These are phyloP conservation scores for Echiichthys vipera DNA, from an alignment of 2,797 vertebrate species.

Conservation along the genomic window DNA sequence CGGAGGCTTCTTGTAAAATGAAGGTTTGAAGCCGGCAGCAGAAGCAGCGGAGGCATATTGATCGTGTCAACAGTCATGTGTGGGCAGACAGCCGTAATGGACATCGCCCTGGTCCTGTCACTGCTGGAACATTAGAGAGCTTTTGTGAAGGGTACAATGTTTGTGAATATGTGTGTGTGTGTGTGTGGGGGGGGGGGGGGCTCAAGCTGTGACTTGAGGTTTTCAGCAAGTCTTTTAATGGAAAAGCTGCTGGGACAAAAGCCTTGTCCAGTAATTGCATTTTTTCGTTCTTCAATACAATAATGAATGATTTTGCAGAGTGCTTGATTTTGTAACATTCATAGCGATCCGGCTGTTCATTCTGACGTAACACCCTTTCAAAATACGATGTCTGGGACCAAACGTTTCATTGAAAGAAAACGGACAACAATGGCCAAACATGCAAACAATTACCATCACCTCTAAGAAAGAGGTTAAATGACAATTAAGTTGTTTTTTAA, in stretches of 20 bases:
- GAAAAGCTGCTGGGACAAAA: slow-evolving; percentile 5
- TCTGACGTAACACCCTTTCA: no score
- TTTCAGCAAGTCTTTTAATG: slow-evolving; percentile 1
- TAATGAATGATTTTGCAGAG: background rate
- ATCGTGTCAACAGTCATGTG: slow-evolving; percentile 60
- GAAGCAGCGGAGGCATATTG: slow-evolving; percentile 45
- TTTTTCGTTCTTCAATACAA: background rate
- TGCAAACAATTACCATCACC: no score
- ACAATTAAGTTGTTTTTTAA: no score
- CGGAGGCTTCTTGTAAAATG: slow-evolving; percentile 22
- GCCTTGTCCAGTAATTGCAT: background rate
- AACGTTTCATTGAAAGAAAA: no score
- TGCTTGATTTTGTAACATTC: background rate
- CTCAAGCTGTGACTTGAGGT: no score
- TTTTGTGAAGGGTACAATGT: slow-evolving; percentile 39
- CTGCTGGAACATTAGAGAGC: slow-evolving; percentile 54
- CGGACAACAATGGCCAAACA: no score
- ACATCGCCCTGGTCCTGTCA: slow-evolving; percentile 44
- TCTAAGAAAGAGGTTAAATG: no score
- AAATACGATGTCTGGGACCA: no score
- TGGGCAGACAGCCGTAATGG: slow-evolving; percentile 62
- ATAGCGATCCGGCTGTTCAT: no score
- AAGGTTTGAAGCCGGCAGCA: slow-evolving; percentile 20
- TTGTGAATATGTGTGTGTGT: background rate
- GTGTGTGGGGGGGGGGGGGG: no score